These are phyloP conservation scores for Cerastoderma edule DNA, from an alignment of 2,888 invertebrate species.

Conservation along the genomic window DNA sequence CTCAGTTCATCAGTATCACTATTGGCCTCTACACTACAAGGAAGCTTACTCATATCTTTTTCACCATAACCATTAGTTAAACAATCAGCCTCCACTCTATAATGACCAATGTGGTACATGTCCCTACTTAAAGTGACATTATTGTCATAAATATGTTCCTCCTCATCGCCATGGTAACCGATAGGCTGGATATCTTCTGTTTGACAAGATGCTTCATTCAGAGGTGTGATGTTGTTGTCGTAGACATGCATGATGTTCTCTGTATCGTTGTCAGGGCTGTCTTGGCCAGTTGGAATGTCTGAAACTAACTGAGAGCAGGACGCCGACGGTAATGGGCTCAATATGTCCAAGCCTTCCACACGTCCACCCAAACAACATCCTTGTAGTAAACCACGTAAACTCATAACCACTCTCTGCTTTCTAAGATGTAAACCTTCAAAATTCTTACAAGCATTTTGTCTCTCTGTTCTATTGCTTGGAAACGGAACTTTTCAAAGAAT, in stretches of 20 bases:
- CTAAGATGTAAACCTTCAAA: too few relatives aligned
- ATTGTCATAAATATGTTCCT: conserved; percentile 26
- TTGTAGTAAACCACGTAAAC: neutral
- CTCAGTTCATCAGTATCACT: too few relatives aligned
- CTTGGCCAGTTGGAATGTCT: neutral
- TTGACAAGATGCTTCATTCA: neutral
- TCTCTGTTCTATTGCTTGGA: too few relatives aligned
- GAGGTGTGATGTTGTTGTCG: conserved; percentile 12
- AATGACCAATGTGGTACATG: neutral
- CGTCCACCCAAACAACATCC: conserved; percentile 15
- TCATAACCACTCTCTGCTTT: neutral
- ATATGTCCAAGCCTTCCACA: neutral
- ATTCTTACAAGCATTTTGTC: too few relatives aligned
- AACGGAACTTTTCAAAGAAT: too few relatives aligned
- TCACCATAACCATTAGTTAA: neutral
- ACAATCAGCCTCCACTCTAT: neutral
- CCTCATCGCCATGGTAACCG: conserved; percentile 2
- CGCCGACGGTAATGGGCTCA: neutral
- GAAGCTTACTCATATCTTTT: neutral
- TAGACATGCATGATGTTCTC: conserved; percentile 12
- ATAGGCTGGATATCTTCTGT: neutral
- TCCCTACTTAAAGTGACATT: neutral
- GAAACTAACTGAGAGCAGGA: neutral
- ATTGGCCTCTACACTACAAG: too few relatives aligned
- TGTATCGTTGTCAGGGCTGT: neutral